Base-by-base conservation (phyloP, 2,888 invertebrate genomes). In the Scaptomyza flava region DNA sequence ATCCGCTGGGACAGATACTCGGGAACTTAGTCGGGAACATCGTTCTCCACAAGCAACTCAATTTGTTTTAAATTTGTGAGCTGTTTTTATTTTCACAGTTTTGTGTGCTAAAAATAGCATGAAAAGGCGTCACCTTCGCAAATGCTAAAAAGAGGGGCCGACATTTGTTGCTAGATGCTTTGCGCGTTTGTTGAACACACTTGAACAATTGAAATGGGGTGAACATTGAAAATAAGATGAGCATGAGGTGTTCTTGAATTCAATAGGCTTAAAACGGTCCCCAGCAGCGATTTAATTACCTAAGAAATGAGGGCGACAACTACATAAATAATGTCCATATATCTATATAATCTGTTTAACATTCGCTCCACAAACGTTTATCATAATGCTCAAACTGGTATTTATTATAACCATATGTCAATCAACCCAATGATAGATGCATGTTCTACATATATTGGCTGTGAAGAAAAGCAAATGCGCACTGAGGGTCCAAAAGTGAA, bases 111-210 rank as follows among this genome's bases (percentile, higher is more conserved):
- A 79, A 81, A 79, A 79, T 72, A 89, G 62, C 72, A 57, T 47
- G 56, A 72, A 79, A 72, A 81, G 87, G 81, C 89, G 89, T 81
- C 89, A 85, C 89, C 89, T 84, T 87, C 72, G 85, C 86, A 81
- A 82, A 87, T 83, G 78, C 68, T 67, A 34, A 48, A 50, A 65
- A 67, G 67, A 71, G 66, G 68, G 75, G 80, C 67, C 59, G 52
- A 62, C 64, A 64, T 62, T 71, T 65, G 65, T 60, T 52, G n/a
- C 20, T 9, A 33, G 31, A 52, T 47, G 30, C 17, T 52, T 73
- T 76, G 69, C 59, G 68, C 73, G 81, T 74, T 68, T 65, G 59
- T 69, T 69, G 69, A 77, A 62, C 67, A 65, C 67, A 77, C 57
- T 72, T 47, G 51, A 67, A 60, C 62, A 68, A 46, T 42, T 51